These are phyloP conservation scores for Tauraco erythrolophus DNA, from an alignment of 2,113 vertebrate genomes.

Conservation along the genomic window DNA sequence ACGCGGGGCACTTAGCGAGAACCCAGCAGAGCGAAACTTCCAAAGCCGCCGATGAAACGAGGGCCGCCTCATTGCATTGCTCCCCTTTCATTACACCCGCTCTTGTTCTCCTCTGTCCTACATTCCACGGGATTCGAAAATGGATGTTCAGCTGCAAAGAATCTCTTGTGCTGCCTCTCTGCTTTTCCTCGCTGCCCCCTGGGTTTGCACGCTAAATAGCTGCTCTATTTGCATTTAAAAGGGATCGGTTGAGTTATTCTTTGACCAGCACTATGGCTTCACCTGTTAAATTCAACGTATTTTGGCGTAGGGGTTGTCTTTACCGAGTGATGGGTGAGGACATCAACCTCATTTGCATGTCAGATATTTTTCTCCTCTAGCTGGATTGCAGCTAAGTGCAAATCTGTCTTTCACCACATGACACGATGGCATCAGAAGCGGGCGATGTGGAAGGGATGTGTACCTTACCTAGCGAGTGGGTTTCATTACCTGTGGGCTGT, in stretches of 20 bases:
- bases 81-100: neutral
- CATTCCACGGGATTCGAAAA: neutral
- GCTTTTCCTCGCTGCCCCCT: neutral
- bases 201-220: neutral
- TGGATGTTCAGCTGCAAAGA: neutral
- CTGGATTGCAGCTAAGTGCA: neutral
- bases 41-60: neutral
- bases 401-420: neutral
- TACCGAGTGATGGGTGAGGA: neutral
- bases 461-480: neutral
- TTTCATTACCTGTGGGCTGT: neutral
- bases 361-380: neutral
- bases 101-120: neutral
- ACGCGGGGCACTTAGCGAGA: neutral
- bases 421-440: neutral
- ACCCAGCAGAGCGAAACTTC: neutral
- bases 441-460: neutral
- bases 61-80: neutral
- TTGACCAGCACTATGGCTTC: neutral
- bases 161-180: neutral
- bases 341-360: neutral
- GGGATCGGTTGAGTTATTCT: neutral
- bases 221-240: constrained; percentile 6
- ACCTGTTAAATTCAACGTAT: neutral
- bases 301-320: neutral